phyloP scores from a whole-genome alignment of 53 echinoderm and acorn worm species.

The Stichopus horrens region DNA sequence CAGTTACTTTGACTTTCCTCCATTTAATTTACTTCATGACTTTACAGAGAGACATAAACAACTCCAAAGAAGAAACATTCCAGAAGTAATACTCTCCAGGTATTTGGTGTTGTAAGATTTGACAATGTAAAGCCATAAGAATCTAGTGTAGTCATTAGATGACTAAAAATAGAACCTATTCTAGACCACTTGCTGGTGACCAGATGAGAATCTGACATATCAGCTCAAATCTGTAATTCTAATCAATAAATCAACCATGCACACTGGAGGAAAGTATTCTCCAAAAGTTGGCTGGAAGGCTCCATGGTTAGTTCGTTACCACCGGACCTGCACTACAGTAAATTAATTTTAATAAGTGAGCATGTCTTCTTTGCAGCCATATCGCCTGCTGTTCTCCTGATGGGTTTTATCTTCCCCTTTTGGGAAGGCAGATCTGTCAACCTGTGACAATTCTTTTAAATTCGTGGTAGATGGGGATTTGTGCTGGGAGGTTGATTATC shows the following conservation, averaged over 20 bases:
- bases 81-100: too few relatives aligned
- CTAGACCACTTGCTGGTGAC: not conserved
- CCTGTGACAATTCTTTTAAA: not conserved
- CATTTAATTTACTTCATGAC: too few relatives aligned
- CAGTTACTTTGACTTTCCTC: too few relatives aligned
- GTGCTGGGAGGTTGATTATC: not conserved
- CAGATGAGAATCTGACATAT: not conserved
- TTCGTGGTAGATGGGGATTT: not conserved
- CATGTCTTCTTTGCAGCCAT: not conserved
- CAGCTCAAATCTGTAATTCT: not conserved
- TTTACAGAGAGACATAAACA: too few relatives aligned
- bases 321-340: not conserved
- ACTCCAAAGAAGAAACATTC: too few relatives aligned
- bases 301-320: not conserved
- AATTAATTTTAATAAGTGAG: not conserved
- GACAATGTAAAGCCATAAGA: too few relatives aligned
- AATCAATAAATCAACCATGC: not conserved
- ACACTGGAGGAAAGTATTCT: not conserved
- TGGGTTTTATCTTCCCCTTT: not conserved
- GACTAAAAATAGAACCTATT: not conserved
- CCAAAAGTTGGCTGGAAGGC: not conserved
- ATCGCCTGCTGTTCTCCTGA: not conserved
- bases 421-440: not conserved
- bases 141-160: not conserved
- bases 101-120: too few relatives aligned